Percentiles rank a stretch among this genome's conserved stretches.
phyloP scores from a whole-genome alignment of 2,888 invertebrate genomes.

The Monochamus alternatus region DNA sequence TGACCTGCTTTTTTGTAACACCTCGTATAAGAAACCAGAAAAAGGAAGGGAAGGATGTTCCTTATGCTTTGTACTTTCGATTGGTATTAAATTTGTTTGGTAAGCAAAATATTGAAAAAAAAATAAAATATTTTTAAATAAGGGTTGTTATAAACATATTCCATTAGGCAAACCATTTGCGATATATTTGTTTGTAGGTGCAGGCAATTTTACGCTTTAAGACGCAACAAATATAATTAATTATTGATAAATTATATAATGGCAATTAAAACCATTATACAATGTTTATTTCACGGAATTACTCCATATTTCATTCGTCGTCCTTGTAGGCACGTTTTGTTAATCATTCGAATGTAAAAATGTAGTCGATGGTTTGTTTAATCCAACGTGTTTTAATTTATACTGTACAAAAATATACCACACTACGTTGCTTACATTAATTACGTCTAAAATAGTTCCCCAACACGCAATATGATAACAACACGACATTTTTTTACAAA shows the following conservation, averaged over 20 bases:
- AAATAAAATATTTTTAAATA: no score
- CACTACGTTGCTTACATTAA: neutral
- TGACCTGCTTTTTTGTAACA: no score
- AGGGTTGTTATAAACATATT: no score
- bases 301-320: neutral
- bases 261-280: conserved; percentile 17
- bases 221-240: conserved; percentile 1
- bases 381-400: conserved; percentile 11
- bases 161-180: no score
- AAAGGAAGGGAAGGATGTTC: no score
- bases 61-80: no score
- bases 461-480: neutral
- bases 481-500: neutral
- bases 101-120: no score
- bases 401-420: neutral
- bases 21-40: no score
- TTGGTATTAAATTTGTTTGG: no score
- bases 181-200: neutral
- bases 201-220: conserved; percentile 16
- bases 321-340: conserved; percentile 14
- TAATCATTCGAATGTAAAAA: conserved; percentile 19
- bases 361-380: conserved; percentile 1
- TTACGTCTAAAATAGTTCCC: neutral
- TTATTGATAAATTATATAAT: conserved; percentile 16
- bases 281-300: conserved; percentile 13